These are phyloP conservation scores for Dasypolia templi DNA, from an alignment of 2,888 invertebrate genomes.

Conservation along the genomic window DNA sequence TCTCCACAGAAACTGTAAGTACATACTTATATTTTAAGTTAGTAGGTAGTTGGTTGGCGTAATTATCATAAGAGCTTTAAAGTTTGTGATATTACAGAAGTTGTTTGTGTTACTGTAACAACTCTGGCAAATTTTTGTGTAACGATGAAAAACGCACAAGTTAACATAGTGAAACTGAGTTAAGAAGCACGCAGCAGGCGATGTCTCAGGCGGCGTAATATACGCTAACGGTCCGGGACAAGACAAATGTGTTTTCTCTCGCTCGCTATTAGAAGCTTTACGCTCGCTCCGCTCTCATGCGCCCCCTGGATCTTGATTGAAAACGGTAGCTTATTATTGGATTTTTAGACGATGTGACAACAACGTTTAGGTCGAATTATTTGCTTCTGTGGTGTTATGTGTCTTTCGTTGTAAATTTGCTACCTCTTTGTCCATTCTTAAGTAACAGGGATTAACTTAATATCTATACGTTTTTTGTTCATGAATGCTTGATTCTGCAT, in stretches of 20 bases:
- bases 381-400: slow-evolving; percentile 43
- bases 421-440: not conserved
- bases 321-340: slow-evolving; percentile 84
- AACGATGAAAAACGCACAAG: slow-evolving; percentile 75
- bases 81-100: slow-evolving; percentile 55
- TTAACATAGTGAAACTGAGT: slow-evolving; percentile 79
- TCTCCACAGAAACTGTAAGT: slow-evolving; percentile 61
- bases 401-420: slow-evolving; percentile 1
- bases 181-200: slow-evolving; percentile 84
- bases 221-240: slow-evolving; percentile 89
- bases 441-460: not conserved
- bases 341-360: slow-evolving; percentile 70
- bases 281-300: slow-evolving; percentile 73
- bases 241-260: slow-evolving; percentile 90
- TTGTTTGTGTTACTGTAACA: slow-evolving; percentile 44
- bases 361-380: slow-evolving; percentile 64
- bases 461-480: not conserved
- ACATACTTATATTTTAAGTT: slow-evolving; percentile 54
- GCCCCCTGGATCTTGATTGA: slow-evolving; percentile 82
- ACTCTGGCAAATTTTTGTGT: slow-evolving; percentile 71
- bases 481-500: not conserved
- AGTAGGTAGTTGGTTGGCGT: slow-evolving; percentile 42
- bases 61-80: slow-evolving; percentile 61
- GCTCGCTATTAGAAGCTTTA: slow-evolving; percentile 85
- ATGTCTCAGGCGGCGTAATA: slow-evolving; percentile 86